Evolutionary conservation across 2,888 invertebrate species (phyloP), one percentile per base, ranked within the genome.

Genomic region (Caenorhabditis sp.): DNA sequence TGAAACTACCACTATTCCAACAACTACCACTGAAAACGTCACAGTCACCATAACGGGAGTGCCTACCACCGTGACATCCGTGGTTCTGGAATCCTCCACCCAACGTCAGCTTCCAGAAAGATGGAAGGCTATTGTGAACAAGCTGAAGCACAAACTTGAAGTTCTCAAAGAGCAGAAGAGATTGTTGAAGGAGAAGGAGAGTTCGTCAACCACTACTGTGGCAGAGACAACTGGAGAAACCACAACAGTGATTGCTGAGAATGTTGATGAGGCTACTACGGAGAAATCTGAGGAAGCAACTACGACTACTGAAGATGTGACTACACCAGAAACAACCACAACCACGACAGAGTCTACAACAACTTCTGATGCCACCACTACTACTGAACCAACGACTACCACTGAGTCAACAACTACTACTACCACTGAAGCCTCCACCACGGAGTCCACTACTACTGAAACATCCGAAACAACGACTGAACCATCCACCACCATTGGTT

Each of bases 141-240:
- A 80, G 56, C 54, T 87, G 49, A 87, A 87, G 38, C 79, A 83
- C 26, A 87, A 87, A 22, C 63, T 87, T 19, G 85, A 85, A 35
- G 76, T 80, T 12, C 64, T 87, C n/a, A 85, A 85, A 12, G 80
- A 85, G 51, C 84, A 84, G 35, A 87, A 83, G 38, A 38, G 76
- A 59, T 24, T 75, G 28, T 58, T 84, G 72, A 75, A 68, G 19
- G 68, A 80, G n/a, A 76, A 75, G 16, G 61, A 76, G 6, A 68
- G 51, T 5, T 63, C 80, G 7, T 70, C 74, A 0, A 75, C 79
- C 7, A 38, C 38, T 38, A 10, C 38, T 7, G 12, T 38, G 2
- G 38, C 38, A 38, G 38, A 38, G 38, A 38, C 38, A 41, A 19
- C 51, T 3, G 35, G 22, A 38, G 44, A 51, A 22, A 70, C 74